Evolutionary conservation across 2,113 vertebrate genomes (phyloP).

Genomic region (Lichenostomus cassidix): DNA sequence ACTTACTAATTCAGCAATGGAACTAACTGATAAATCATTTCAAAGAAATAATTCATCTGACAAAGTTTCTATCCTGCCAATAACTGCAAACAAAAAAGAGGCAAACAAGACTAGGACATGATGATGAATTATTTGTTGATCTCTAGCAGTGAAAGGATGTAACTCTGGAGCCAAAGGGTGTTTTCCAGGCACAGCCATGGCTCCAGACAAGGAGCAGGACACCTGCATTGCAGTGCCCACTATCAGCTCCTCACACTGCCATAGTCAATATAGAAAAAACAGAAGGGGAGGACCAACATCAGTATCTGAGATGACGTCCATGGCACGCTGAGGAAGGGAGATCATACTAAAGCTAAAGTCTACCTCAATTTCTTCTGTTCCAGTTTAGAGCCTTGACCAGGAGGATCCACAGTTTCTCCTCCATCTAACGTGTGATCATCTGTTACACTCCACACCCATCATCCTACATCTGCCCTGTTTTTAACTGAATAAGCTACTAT

Average conservation of each 20-base stretch:
- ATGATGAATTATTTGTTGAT: not conserved
- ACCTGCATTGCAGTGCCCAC: not conserved
- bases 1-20: not conserved
- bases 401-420: not conserved
- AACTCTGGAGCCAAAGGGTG: not conserved
- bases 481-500: not conserved
- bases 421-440: not conserved
- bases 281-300: not conserved
- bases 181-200: not conserved
- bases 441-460: not conserved
- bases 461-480: not conserved
- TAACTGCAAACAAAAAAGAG: not conserved
- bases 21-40: not conserved
- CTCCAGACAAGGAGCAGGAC: not conserved
- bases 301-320: not conserved
- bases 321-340: not conserved
- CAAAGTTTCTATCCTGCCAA: not conserved
- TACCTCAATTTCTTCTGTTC: not conserved
- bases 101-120: not conserved
- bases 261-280: not conserved
- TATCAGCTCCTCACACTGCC: fast-evolving
- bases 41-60: not conserved
- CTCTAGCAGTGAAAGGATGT: not conserved
- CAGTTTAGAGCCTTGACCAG: not conserved
- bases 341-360: not conserved